Evolutionary conservation across 1,140 invertebrate species (phyloP).

Genomic region (Popillia japonica): DNA sequence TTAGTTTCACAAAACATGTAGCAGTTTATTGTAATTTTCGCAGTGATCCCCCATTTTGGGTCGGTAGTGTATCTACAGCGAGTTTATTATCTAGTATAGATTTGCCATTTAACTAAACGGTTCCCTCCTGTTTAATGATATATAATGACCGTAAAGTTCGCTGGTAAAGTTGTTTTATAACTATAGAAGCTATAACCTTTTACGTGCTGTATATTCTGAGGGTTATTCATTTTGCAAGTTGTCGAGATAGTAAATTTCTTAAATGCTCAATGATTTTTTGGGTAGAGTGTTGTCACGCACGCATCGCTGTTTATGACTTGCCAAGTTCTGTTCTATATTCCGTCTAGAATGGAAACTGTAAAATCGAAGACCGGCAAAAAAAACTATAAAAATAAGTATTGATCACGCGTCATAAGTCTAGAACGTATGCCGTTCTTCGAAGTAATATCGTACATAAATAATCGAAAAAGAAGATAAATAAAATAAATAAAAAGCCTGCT

Average conservation of each 20-base stretch:
- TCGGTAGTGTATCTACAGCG: too few relatives aligned
- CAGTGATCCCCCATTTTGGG: too few relatives aligned
- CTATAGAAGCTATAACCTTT: background rate
- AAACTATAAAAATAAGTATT: too few relatives aligned
- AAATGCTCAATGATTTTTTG: background rate
- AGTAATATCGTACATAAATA: too few relatives aligned
- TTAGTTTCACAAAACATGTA: too few relatives aligned
- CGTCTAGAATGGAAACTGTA: background rate
- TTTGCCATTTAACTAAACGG: too few relatives aligned
- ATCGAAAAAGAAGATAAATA: too few relatives aligned
- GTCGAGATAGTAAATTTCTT: constrained; percentile 6
- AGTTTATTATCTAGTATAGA: too few relatives aligned
- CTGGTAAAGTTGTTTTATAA: background rate
- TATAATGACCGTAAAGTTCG: background rate
- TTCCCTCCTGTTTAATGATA: background rate
- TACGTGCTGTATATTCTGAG: background rate
- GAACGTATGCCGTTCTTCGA: too few relatives aligned
- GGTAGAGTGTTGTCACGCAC: background rate
- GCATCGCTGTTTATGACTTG: background rate
- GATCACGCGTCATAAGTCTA: too few relatives aligned
- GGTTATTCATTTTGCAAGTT: background rate
- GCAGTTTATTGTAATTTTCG: too few relatives aligned
- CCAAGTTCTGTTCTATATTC: background rate
- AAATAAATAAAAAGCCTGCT: too few relatives aligned
- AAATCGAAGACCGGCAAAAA: background rate